phyloP scores from a whole-genome alignment of 1,140 invertebrate species.

The Bemisia tabaci region DNA sequence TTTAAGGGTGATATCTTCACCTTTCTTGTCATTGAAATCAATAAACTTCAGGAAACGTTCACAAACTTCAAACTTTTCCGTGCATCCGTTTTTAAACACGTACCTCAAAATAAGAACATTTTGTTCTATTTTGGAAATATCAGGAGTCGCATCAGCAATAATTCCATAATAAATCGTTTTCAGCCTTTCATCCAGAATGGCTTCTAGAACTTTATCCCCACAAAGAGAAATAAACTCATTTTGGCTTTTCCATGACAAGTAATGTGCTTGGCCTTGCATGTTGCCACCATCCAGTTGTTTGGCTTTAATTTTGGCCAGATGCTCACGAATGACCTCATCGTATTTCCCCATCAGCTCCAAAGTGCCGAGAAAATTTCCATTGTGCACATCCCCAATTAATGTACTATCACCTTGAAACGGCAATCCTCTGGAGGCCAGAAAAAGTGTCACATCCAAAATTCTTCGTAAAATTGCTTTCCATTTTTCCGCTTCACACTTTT shows the following conservation, averaged over 20 bases:
- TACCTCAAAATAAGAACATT: constrained; percentile 15
- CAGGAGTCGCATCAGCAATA: constrained; percentile 22
- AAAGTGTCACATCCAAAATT: constrained; percentile 18
- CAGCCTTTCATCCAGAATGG: constrained; percentile 16
- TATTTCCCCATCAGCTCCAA: constrained; percentile 20
- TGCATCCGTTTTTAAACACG: constrained; percentile 15
- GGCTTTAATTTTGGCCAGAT: constrained; percentile 13
- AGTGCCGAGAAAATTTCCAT: constrained; percentile 21
- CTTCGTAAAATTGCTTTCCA: constrained; percentile 17
- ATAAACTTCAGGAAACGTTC: no score
- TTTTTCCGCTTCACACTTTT: constrained; percentile 15
- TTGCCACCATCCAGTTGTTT: no score
- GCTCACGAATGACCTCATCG: constrained; percentile 20
- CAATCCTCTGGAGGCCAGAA: no score
- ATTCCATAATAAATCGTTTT: constrained; percentile 23
- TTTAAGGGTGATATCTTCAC: constrained; percentile 8
- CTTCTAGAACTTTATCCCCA: no score
- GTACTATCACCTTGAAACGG: constrained; percentile 20
- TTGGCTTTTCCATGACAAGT: constrained; percentile 20
- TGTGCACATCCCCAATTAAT: constrained; percentile 17
- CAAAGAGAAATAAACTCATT: constrained; percentile 22
- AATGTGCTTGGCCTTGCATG: constrained; percentile 14
- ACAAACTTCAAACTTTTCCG: constrained; percentile 1
- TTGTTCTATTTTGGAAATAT: constrained; percentile 23
- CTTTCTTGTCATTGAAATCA: constrained; percentile 8